Evolutionary conservation across 1,140 invertebrate genomes (phyloP), one percentile per base, ranked within the genome.

Genomic region (Parapsyche elsis): DNA sequence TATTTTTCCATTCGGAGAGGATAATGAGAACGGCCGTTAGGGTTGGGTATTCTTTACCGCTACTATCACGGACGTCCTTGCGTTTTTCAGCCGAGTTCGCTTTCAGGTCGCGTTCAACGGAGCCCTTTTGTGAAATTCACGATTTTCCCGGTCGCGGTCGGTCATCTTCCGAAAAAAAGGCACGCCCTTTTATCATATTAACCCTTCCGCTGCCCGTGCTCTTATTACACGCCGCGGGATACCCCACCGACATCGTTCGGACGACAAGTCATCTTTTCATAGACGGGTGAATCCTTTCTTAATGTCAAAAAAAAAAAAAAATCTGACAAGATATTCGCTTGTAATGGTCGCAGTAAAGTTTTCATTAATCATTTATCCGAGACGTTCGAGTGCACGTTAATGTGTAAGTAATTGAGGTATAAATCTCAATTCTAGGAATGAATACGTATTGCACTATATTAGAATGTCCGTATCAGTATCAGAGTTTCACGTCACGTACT

Each of bases 401-500:
- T 38, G 7, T 38, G 30, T 38, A 38, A 1, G 30, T 38, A 38
- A 38, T 38, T 38, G 30, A 38, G 7, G 30, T 38, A 38, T 38
- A 38, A 38, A 38, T 38, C 7, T 38, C 30, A 38, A 38, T 38
- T 38, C 30, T 38, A 1, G 7, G 30, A 38, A 1, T 7, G 7
- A 38, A 38, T 38, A 38, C 30, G 30, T 38, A 1, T 38, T 38
- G 30, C 30, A 38, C 30, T 38, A 38, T 38, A 38, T 38, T 7
- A 38, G 30, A 38, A 7, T 38, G 30, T 59, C 21, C 53, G 53
- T 10, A n/a, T n/a, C n/a, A 30, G 16, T 16, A 23, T 67, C 24
- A 16, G 49, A 21, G 57, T 81, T 81, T 81, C 80, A 71, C 64
- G 74, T 81, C 80, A 81, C 80, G 80, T 81, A 75, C 74, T 67